Evolutionary conservation across 2,797 vertebrate species (phyloP).

Genomic region (Etheostoma nigrum): DNA sequence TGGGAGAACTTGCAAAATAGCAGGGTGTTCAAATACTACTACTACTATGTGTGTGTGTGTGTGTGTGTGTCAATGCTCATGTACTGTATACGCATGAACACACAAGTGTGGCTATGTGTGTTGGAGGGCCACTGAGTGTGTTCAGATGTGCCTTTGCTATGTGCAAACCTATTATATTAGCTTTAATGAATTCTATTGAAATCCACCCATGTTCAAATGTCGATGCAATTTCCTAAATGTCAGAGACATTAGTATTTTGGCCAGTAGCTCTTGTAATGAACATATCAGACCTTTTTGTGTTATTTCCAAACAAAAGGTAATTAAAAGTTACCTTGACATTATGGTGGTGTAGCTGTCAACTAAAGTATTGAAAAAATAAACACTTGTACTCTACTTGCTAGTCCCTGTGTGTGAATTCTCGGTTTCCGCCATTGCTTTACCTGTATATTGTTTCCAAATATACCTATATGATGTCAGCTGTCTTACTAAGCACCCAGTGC

Average conservation of each 20-base stretch:
- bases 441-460: neutral
- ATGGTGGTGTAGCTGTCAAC: neutral
- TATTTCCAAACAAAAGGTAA: conserved; percentile 49
- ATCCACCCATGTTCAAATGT: conserved; percentile 36
- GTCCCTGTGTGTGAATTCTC: neutral
- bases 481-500: neutral
- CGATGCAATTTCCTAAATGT: conserved; percentile 38
- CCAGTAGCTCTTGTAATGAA: conserved; percentile 5
- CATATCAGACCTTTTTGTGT: conserved; percentile 31
- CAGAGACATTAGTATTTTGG: conserved; percentile 13
- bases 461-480: neutral
- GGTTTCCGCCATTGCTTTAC: neutral
- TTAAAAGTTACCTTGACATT: conserved; percentile 12
- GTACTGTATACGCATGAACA: conserved; percentile 15
- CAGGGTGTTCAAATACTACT: no score
- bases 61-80: neutral
- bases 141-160: conserved; percentile 11
- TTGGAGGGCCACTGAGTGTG: neutral
- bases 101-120: neutral
- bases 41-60: neutral
- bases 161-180: conserved; percentile 12
- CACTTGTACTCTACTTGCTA: neutral
- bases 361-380: neutral
- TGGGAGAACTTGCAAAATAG: no score
- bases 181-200: conserved; percentile 31